Evolutionary conservation across 2,113 vertebrate species (phyloP).

Genomic region (Anoura caudifer): DNA sequence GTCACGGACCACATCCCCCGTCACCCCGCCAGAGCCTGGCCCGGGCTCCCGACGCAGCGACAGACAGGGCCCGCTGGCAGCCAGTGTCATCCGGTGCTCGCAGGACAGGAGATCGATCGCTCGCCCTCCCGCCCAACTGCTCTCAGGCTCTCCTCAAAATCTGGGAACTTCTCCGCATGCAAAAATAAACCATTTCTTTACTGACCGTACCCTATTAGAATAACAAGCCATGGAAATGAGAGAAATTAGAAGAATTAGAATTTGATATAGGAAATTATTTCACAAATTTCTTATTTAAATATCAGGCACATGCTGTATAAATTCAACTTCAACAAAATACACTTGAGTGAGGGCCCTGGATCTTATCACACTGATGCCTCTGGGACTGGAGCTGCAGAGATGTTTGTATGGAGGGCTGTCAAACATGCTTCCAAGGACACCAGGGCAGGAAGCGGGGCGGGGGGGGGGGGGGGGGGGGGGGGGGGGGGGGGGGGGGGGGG

Average conservation of each 20-base stretch:
- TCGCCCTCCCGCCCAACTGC: neutral
- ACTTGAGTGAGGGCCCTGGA: neutral
- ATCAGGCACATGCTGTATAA: neutral
- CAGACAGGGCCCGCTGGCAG: no score
- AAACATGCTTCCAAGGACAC: neutral
- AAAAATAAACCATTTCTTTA: neutral
- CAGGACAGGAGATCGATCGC: no score
- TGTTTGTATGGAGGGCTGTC: neutral
- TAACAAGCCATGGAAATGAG: neutral
- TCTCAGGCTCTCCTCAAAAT: neutral
- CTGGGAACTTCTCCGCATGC: neutral
- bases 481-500: neutral
- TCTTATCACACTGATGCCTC: neutral
- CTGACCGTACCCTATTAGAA: neutral
- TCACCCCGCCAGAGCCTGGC: no score
- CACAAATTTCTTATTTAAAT: constrained; percentile 2
- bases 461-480: neutral
- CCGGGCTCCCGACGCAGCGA: no score
- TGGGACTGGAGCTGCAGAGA: neutral
- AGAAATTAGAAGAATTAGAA: constrained; percentile 7
- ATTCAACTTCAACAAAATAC: constrained; percentile 8
- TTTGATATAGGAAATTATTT: neutral
- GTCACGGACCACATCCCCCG: neutral
- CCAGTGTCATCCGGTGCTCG: neutral
- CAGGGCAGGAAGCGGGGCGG: neutral